Evolutionary conservation across 1,140 invertebrate genomes (phyloP), one percentile per base, ranked within the genome.

Genomic region (Diorhabda elongata): DNA sequence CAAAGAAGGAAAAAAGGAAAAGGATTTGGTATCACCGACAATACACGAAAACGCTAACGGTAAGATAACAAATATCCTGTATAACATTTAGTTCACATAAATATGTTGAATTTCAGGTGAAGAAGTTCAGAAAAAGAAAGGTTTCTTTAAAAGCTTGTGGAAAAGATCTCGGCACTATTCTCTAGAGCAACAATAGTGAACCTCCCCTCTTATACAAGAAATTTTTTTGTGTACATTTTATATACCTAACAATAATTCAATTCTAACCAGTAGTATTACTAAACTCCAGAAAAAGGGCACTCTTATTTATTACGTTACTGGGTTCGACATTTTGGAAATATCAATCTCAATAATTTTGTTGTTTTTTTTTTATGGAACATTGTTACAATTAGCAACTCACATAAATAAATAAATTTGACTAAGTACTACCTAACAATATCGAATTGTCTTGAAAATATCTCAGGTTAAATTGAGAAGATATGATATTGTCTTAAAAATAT

Each of bases 71-170:
- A 8, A 8, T 52, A 6, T 52, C 45, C 8, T 52, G 5, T 5
- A 9, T 52, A 9, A 52, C 45, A 52, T 52, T 6, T 52, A 52
- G 5, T 9, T 5, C 9, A 52, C 9, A 52, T 52, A 52, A 52
- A 52, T 52, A 52, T 69, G 11, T 69, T 69, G 44, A 43, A 81
- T 84, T 83, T 69, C 84, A 90, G 90, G 88, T 71, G 89, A 90
- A 70, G 88, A 90, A 64, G 76, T 84, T 79, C 90, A 91, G 66
- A 91, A 92, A 81, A 91, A 92, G 79, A 91, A 91, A 80, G 89
- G 91, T 63, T 92, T 93, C 78, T 93, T 93, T 83, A 91, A 91
- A 82, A 91, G 85, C 78, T 88, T 92, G 69, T 93, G 91, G 91
- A 92, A 92, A 81, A 86, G 89, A 68, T 92, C 91, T 64, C 88